Evolutionary conservation across 2,888 invertebrate species (phyloP).

Genomic region (Tortrix viridana): DNA sequence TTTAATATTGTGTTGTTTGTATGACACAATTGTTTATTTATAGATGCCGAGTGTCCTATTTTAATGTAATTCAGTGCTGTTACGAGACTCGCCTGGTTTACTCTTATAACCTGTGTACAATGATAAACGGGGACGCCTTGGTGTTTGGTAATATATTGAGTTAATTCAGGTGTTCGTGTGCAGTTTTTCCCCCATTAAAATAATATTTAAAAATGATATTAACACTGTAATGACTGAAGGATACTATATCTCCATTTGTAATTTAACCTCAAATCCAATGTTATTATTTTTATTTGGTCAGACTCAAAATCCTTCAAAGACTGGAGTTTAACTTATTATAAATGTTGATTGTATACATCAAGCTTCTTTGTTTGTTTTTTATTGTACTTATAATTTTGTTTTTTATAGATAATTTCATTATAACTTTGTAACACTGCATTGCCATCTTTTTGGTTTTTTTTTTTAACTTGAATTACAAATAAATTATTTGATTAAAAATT

Average conservation of each 20-base stretch:
- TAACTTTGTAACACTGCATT: not conserved
- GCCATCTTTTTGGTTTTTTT: not conserved
- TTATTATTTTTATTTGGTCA: not conserved
- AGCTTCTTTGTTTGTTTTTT: too few relatives aligned
- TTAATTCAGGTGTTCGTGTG: constrained; percentile 14
- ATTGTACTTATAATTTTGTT: too few relatives aligned
- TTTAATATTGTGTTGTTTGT: constrained; percentile 59
- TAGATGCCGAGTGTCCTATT: constrained; percentile 68
- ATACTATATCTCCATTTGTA: not conserved
- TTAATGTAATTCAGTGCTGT: constrained; percentile 53
- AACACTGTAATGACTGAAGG: not conserved
- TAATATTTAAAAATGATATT: not conserved
- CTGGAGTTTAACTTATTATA: not conserved
- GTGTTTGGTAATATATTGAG: constrained; percentile 53
- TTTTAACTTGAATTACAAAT: not conserved
- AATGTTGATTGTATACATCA: not conserved
- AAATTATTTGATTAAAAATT: too few relatives aligned
- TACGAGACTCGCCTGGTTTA: constrained; percentile 45
- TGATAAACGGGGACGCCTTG: constrained; percentile 55
- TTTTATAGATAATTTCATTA: too few relatives aligned
- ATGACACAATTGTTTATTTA: constrained; percentile 78
- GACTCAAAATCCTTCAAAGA: not conserved
- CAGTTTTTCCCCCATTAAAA: not conserved
- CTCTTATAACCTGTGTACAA: constrained; percentile 40
- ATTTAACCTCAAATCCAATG: not conserved